Base-by-base conservation (phyloP, 2,113 vertebrate species). In the Alexandromys fortis region DNA sequence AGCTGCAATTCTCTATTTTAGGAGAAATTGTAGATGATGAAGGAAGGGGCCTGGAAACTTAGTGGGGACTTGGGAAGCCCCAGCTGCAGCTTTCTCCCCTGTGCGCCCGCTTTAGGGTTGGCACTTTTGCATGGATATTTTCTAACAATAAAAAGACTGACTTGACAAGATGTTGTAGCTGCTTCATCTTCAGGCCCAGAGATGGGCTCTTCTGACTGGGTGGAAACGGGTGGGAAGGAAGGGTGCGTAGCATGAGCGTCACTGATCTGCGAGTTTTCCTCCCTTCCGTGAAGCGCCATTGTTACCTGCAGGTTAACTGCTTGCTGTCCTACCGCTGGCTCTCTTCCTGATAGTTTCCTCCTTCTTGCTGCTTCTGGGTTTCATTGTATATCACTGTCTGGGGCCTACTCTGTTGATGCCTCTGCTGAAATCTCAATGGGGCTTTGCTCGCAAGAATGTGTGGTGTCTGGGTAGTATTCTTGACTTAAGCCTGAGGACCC, bases 81-180 rank as follows among this genome's bases (percentile, higher is more conserved):
- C 75, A 58, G 30, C 89, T 83, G 61, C 67, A 86, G 89, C 81
- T 76, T 28, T 76, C 52, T 88, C 14, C 17, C 75, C 89, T 91
- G 77, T 83, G 67, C 79, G 65, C 82, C 87, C 55, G 86, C 89
- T 79, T 49, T 88, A 95, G 96, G 90, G 86, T 72, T 21, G 89
- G 72, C 89, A 91, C 35, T 52, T 6, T 87, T 91, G 77, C 86
- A 67, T 96, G 96, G 78, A 83, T 97, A 92, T 93, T 96, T 96
- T 94, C 89, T 94, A 94, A 97, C 94, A 97, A 97, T 97, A 97
- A 98, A 97, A 96, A 92, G 90, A 96, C 92, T 91, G 86, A 91
- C 78, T 91, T 78, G 91, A 94, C 78, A 94, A 96, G 96, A 91
- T 89, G 93, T 90, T 67, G 86, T 94, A 94, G 83, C 92, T 95